Base-by-base conservation (phyloP, 2,797 vertebrate species). In the Microctenopoma stevenorrisi region DNA sequence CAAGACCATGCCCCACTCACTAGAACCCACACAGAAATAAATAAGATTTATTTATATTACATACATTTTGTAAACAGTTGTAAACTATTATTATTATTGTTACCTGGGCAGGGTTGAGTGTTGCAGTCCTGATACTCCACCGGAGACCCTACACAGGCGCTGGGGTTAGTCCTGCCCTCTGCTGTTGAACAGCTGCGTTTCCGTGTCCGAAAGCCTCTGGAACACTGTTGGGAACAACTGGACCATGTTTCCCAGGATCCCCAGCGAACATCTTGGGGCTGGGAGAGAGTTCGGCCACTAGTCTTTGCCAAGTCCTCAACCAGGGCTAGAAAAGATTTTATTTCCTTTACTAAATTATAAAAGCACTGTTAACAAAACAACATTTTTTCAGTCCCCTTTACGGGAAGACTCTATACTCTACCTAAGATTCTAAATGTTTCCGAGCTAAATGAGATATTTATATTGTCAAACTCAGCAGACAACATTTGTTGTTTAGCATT, bases 111-210 rank as follows among this genome's bases (percentile, higher is more conserved):
- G 35, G 92, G 95, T 65, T 96, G 86, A 51, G 92, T 87, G 90
- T 96, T 98, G 89, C 97, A 98, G 74, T 99, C 97, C 81, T 99
- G 97, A 75, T 98, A 98, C 70, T 98, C 97, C 44, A 96, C 90
- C 0, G 96, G 94, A 0, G 96, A 94, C 6, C 97, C 97, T 0
- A 95, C 86, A 72, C 97, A 98, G 28, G 94, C 93, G 63, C 94
- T 84, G 0, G 95, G 95, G 7, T 94, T 94, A 0, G 93, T 94
- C 81, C 94, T 93, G 56, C 95, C 95, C 74, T 97, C 96, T 0
- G 95, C 87, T 0, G 93, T 94, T 66, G 93, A 94, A 89, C 97
- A 99, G 57, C 91, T 91, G 0, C 97, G 95, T 73, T 95, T 97
- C 25, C 97, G 94, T 30, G 93, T 96, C 35, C 96, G 93, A 76